Percentiles rank a stretch among this genome's conserved stretches.
Conservation (phyloP, 2,113 vertebrate species). For the Anser brachyrhynchus region DNA sequence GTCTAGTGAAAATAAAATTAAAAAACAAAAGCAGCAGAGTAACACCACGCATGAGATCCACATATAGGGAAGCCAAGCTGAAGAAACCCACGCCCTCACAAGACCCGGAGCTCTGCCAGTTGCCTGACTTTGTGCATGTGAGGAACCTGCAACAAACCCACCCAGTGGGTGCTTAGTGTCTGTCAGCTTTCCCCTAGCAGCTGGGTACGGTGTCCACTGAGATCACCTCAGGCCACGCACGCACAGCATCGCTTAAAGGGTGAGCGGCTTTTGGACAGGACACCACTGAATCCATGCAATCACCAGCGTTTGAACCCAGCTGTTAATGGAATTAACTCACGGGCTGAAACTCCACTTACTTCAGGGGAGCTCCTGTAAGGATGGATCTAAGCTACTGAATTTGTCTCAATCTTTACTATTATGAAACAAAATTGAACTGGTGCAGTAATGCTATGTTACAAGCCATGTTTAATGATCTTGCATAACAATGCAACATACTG, state of each 20-base stretch:
- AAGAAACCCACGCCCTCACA: background rate
- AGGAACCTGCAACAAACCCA: background rate
- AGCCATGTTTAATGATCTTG: background rate
- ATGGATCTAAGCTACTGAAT: background rate
- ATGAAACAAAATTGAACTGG: background rate
- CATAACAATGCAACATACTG: background rate
- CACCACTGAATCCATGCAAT: background rate
- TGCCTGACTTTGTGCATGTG: background rate
- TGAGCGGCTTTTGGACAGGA: background rate
- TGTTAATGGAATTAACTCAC: background rate
- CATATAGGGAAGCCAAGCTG: background rate
- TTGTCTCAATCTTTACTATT: background rate
- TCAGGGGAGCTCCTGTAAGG: background rate
- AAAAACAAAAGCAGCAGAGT: no score
- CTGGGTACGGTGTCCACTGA: accelerated
- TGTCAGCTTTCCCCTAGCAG: background rate
- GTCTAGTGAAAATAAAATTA: background rate
- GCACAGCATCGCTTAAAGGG: background rate
- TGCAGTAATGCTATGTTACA: background rate
- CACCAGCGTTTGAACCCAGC: background rate
- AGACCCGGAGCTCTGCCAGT: background rate
- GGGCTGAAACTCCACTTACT: background rate
- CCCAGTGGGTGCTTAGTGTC: background rate
- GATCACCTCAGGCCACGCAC: background rate
- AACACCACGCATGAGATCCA: background rate